Percentiles rank a stretch among this genome's conserved stretches.
Evolutionary conservation across 1,140 invertebrate genomes (phyloP).

Genomic region (Conus ventricosus): DNA sequence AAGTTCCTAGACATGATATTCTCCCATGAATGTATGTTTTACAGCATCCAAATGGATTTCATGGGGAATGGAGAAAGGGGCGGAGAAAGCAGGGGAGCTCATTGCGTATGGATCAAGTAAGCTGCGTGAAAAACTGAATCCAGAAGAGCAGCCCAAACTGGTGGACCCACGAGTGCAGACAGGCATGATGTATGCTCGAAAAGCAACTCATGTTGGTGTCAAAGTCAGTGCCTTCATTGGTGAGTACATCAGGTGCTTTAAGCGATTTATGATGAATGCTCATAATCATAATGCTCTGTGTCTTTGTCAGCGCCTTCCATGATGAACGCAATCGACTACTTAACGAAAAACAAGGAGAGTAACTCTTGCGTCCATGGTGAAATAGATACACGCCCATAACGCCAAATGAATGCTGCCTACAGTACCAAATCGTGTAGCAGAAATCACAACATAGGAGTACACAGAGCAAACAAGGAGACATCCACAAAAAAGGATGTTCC

Average conservation of each 20-base stretch:
- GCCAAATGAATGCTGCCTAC: too few relatives aligned
- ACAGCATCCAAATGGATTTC: slow-evolving; percentile 81
- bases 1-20: background rate
- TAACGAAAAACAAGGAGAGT: too few relatives aligned
- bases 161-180: slow-evolving; percentile 71
- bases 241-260: slow-evolving; percentile 38
- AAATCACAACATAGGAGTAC: too few relatives aligned
- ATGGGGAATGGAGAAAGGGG: slow-evolving; percentile 80
- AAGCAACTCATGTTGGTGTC: slow-evolving; percentile 78
- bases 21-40: slow-evolving; percentile 18
- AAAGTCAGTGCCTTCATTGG: slow-evolving; percentile 71
- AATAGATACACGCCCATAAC: too few relatives aligned
- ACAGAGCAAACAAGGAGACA: too few relatives aligned
- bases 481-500: too few relatives aligned
- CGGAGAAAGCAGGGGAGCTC: slow-evolving; percentile 80
- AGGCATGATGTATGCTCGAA: slow-evolving; percentile 80
- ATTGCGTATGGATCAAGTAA: slow-evolving; percentile 80
- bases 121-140: slow-evolving; percentile 78
- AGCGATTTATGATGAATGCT: too few relatives aligned
- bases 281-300: too few relatives aligned
- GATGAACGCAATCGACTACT: too few relatives aligned
- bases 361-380: too few relatives aligned
- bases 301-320: too few relatives aligned
- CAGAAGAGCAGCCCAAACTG: slow-evolving; percentile 62
- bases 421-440: too few relatives aligned